phyloP scores from a whole-genome alignment of 1,140 invertebrate genomes.

The Brachystomella parvula region DNA sequence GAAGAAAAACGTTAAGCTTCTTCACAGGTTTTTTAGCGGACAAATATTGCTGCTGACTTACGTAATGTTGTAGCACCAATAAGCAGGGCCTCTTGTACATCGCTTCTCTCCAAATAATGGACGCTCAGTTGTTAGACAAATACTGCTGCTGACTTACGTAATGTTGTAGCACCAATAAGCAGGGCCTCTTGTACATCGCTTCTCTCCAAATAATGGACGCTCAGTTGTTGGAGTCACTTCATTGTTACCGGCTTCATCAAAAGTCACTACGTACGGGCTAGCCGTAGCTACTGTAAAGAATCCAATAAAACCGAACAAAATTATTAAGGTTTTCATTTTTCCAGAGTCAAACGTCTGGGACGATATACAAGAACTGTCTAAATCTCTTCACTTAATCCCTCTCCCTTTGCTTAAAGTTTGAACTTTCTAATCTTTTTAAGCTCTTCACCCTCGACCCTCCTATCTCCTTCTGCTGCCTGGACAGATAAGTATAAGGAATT shows the following conservation, averaged over 20 bases:
- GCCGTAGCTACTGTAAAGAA: not conserved
- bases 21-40: too few relatives aligned
- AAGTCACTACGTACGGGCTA: slow-evolving; percentile 30
- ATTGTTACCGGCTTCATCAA: slow-evolving; percentile 17
- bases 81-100: slow-evolving; percentile 71
- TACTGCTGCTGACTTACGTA: too few relatives aligned
- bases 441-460: too few relatives aligned
- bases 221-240: not conserved
- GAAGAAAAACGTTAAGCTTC: too few relatives aligned
- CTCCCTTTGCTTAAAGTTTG: too few relatives aligned
- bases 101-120: slow-evolving; percentile 53
- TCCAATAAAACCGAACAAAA: not conserved
- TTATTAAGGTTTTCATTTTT: not conserved
- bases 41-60: too few relatives aligned
- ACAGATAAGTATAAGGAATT: too few relatives aligned
- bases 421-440: too few relatives aligned
- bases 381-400: too few relatives aligned
- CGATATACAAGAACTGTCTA: not conserved
- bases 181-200: slow-evolving; percentile 70
- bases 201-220: slow-evolving; percentile 49
- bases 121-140: not conserved
- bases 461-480: too few relatives aligned
- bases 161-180: slow-evolving; percentile 73
- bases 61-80: slow-evolving; percentile 73
- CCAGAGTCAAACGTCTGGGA: not conserved